Base-by-base conservation (phyloP, 2,113 vertebrate species). In the Xiphophorus maculatus region DNA sequence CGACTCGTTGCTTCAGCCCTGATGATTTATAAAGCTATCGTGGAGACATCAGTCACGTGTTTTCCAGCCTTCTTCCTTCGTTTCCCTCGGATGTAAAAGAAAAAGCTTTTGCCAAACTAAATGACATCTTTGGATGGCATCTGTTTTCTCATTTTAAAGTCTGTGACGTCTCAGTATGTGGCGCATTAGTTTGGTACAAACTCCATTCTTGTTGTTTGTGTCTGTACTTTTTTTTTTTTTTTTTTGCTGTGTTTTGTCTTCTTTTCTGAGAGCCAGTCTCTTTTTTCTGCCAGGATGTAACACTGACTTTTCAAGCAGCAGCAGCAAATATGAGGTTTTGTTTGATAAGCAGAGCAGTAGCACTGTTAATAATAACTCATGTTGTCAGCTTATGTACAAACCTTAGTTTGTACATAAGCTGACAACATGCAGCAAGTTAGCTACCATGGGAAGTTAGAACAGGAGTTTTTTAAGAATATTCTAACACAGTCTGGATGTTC, bases 21-120 rank as follows among this genome's bases (percentile, higher is more conserved):
- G 40, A 60, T 79, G 76, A 87, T 86, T 88, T 88, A 87, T 85
- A 81, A 90, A 87, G 85, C 64, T 60, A 76, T 71, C 74, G 72
- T 78, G 78, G 74, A 63, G 60, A 79, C 67, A 70, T 76, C 29
- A 63, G 67, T 74, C 44, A 9, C 28, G 66, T 77, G 62, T 63
- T 28, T 58, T 33, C 37, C 44, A 10, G 12, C 17, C 33, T 30
- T 3, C n/a, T 28, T 73, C 3, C 12, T 68, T 84, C 28, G 61
- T 64, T 51, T 3, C 29, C 7, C 10, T 68, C 11, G 66, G 28
- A 40, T n/a, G 10, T 6, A 27, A 9, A 35, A 63, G 13, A 63
- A 9, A 19, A 22, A 54, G 19, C 48, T 15, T 9, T 54, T 25
- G 2, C 5, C 48, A 54, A 22, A 22, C 17, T 25, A 54, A 54